These are phyloP conservation scores for Athalia cordata DNA, from an alignment of 2,888 invertebrate species.

Conservation along the genomic window DNA sequence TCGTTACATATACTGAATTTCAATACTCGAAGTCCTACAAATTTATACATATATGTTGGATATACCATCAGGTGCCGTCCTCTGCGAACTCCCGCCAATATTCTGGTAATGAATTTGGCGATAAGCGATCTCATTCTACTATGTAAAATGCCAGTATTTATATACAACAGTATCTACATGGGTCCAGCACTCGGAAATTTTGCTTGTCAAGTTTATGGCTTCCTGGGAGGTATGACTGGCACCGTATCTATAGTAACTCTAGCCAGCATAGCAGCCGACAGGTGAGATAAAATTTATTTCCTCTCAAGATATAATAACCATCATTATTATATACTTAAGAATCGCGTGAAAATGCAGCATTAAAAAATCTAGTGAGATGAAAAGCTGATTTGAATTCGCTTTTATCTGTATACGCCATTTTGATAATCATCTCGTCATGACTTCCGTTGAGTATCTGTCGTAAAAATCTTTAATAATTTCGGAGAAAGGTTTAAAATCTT, in stretches of 20 bases:
- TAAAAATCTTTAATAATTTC: too few species aligned
- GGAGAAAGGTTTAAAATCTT: too few species aligned
- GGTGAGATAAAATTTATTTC: constrained; percentile 34
- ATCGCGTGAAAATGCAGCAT: too few species aligned
- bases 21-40: neutral
- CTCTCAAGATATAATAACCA: neutral
- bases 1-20: too few species aligned
- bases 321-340: too few species aligned
- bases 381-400: too few species aligned
- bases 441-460: too few species aligned
- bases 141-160: constrained; percentile 83
- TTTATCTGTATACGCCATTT: too few species aligned
- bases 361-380: too few species aligned
- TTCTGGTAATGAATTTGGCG: constrained; percentile 84
- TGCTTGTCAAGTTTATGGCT: constrained; percentile 87
- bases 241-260: constrained; percentile 88
- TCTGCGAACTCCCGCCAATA: constrained; percentile 84
- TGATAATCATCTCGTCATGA: too few species aligned
- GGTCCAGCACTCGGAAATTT: constrained; percentile 84
- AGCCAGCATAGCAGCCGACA: constrained; percentile 87
- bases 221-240: constrained; percentile 87
- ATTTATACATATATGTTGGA: neutral
- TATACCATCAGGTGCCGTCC: constrained; percentile 79
- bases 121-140: constrained; percentile 85
- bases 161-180: constrained; percentile 83